Conservation (phyloP, 2,797 vertebrate genomes). For the Scyliorhinus canicula region DNA sequence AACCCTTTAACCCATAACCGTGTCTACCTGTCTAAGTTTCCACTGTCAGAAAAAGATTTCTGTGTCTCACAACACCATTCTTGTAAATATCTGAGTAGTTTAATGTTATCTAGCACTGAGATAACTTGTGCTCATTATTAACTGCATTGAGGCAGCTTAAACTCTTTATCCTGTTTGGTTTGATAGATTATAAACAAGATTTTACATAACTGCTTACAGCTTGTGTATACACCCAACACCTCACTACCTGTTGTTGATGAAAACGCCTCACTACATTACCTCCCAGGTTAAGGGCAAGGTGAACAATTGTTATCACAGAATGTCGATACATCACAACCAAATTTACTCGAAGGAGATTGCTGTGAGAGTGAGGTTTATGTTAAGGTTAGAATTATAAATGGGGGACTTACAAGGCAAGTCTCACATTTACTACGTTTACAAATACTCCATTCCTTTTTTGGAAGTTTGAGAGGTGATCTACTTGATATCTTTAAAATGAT, state of each 20-base stretch:
- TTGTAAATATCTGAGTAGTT: neutral
- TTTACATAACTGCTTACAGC: neutral
- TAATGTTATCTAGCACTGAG: neutral
- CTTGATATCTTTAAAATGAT: neutral
- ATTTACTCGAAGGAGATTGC: too few species aligned
- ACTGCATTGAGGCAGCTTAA: neutral
- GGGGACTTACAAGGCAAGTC: neutral
- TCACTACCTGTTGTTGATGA: neutral
- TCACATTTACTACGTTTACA: neutral
- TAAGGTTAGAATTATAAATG: neutral
- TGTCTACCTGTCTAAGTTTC: too few species aligned
- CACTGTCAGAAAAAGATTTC: neutral
- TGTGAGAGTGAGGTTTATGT: neutral
- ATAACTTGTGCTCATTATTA: neutral
- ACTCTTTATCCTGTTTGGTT: neutral
- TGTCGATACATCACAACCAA: neutral
- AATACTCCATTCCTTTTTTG: neutral
- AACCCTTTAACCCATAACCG: too few species aligned
- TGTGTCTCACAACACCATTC: neutral
- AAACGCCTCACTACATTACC: neutral
- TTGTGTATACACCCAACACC: neutral
- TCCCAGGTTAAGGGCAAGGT: too few species aligned
- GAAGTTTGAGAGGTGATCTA: neutral
- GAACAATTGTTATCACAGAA: neutral
- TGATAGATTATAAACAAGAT: neutral